Evolutionary conservation across 2,888 invertebrate genomes (phyloP).

Genomic region (Hetaerina titia): DNA sequence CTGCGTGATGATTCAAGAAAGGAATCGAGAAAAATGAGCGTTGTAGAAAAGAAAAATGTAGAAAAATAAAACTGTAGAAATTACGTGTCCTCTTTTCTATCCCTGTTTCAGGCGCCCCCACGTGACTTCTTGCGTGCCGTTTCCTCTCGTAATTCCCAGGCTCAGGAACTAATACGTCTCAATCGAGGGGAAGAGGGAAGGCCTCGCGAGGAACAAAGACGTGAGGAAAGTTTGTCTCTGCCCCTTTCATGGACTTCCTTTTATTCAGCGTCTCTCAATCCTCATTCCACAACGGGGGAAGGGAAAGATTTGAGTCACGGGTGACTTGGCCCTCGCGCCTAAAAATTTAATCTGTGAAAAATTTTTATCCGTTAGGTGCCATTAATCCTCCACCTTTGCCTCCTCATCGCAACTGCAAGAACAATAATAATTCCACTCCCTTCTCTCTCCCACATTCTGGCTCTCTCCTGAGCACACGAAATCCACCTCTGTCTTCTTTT

Average conservation of each 20-base stretch:
- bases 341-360: slow-evolving; percentile 39
- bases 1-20: slow-evolving; percentile 13
- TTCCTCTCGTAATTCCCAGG: neutral
- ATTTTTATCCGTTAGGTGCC: slow-evolving; percentile 30
- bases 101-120: neutral
- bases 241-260: slow-evolving; percentile 50
- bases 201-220: neutral
- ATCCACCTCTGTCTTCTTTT: slow-evolving; percentile 25
- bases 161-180: slow-evolving; percentile 18
- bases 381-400: slow-evolving; percentile 54
- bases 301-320: slow-evolving; percentile 30
- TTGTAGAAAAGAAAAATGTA: neutral
- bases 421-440: slow-evolving; percentile 33
- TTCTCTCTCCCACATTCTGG: neutral
- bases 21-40: neutral
- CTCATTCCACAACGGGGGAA: neutral
- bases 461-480: neutral
- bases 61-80: neutral
- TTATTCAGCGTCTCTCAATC: slow-evolving; percentile 23
- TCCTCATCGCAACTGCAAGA: slow-evolving; percentile 15
- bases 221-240: slow-evolving; percentile 56
- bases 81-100: neutral
- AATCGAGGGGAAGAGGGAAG: slow-evolving; percentile 1
- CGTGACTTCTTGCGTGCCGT: slow-evolving; percentile 16
- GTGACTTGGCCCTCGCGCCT: slow-evolving; percentile 38